Base-by-base conservation (phyloP, 23 tunicate genomes). In the Ciona savignyi region DNA sequence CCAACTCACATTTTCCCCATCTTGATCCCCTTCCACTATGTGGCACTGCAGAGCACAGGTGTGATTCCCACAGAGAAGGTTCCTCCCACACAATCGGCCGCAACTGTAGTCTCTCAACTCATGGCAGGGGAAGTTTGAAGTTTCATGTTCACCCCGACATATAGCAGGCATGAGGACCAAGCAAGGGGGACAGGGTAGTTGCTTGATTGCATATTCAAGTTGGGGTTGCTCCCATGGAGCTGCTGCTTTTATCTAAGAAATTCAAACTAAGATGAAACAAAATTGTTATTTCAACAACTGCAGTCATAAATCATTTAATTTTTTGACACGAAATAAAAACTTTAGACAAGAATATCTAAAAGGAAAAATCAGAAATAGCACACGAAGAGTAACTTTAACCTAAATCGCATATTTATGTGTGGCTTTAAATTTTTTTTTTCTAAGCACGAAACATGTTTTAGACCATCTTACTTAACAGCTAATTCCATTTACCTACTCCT, bases 141-240 rank as follows among this genome's bases (percentile, higher is more conserved):
- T 79, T 33, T 90, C 97, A 51, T 90, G 97, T 26, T 64, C 32
- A 3, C 97, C 97, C 2, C 72, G 42, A 65, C 97, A 90, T 21
- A 60, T 66, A 33, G 78, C 68, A 30, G 79, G 23, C 3, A 83
- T 82, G 1, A 82, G 85, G 6, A 77, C 67, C 32, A 65, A 63
- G 61, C 97, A 90, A 2, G 97, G 97, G 1, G 97, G 86, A 71
- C 97, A 90, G 51, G 78, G 78, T 23, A 80, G 74, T 31, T 63
- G 32, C 33, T 83, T 74, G 25, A 83, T 32, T 0, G 35, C 62
- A 65, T 28, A 42, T 42, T 33, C 65, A 3, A 65, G 31, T 32
- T 71, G 81, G n/a, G 89, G 82, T 9, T 66, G 60, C 65, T 90
- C 97, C 97, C 97, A 90, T 28, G 97, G 97, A 3, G 94, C 86